Base-by-base conservation (phyloP, 2,888 invertebrate species). In the Andrena fulva region DNA sequence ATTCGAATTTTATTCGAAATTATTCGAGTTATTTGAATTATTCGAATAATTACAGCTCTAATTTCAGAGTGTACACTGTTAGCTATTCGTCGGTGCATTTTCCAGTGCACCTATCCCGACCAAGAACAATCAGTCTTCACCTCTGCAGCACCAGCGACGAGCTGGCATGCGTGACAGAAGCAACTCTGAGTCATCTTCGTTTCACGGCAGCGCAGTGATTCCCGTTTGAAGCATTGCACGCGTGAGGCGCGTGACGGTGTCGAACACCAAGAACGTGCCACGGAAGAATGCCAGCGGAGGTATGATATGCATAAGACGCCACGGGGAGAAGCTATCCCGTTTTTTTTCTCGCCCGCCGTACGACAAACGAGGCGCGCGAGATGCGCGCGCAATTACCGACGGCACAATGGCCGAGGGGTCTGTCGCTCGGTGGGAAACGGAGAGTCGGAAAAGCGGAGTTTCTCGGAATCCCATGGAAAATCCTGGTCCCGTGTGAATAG, bases 171-270 rank as follows among this genome's bases (percentile, higher is more conserved):
- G 78, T 20, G 77, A 74, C 77, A 77, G 74, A 70, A 71, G 72
- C 42, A 67, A n/a, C 48, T 60, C 69, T 82, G 85, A 85, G 79
- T 85, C 85, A 85, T 82, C 66, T 27, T 35, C 56, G 69, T 77
- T 77, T 54, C 31, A 48, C 71, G 68, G n/a, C 29, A 33, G 59
- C 59, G n/a, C 16, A 29, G 29, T 59, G 54, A 60, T 56, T 31
- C 79, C 71, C 27, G 24, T 62, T 54, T 64, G 27, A 69, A 77
- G 56, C 67, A 54, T 42, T 63, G 72, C 70, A 67, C 78, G 78
- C 67, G 67, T 75, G 74, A 67, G 10, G 24, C 27, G 72, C 67
- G 67, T 75, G 74, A 67, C 67, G 54, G 50, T 20, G 42, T 73
- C 29, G 60, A 67, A 75, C 81, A 72, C 64, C 68, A 50, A 52